Evolutionary conservation across 1,140 invertebrate species (phyloP), one percentile per base, ranked within the genome.

Genomic region (Eubasilissa regina): DNA sequence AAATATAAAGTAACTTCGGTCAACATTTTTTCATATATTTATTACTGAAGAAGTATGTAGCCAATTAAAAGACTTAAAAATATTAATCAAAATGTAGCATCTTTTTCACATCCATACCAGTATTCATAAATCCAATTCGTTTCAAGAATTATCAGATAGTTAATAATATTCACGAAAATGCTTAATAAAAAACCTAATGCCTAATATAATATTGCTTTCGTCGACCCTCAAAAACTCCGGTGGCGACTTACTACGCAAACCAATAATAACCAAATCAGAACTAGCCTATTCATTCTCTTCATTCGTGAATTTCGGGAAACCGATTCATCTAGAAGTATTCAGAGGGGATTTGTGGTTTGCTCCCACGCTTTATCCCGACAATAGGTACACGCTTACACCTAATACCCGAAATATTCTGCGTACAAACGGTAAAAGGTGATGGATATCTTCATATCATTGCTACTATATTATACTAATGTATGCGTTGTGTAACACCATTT

Each of bases 271-370:
- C 55, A 58, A 58, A 58, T 58, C 55, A 58, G 17, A 15, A 58
- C 13, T 19, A 21, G 55, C 55, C 55, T 58, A 58, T 15, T 58
- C 17, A 58, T 58, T 55, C 55, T 12, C 55, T 58, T 21, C 55
- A 58, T 21, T 21, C n/a, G 55, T 58, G 55, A 58, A 21, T 58
- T 58, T 21, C n/a, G 55, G 53, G 55, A 58, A 21, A 21, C 55
- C 55, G 55, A 58, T 58, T 58, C 55, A 58, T 58, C 55, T 58
- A 58, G 7, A 3, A 21, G 66, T 70, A 70, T 48, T 70, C 66
- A 45, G 44, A 19, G 15, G 66, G 66, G 66, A 66, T 25, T 70
- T 70, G 66, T 12, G 66, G 66, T 70, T 70, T 70, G 66, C 17
- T 70, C 47, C 66, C 19, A 11, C 6, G 45, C 47, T 45, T 70